Base-by-base conservation (phyloP, 2,113 vertebrate genomes). In the Actenoides hombroni region DNA sequence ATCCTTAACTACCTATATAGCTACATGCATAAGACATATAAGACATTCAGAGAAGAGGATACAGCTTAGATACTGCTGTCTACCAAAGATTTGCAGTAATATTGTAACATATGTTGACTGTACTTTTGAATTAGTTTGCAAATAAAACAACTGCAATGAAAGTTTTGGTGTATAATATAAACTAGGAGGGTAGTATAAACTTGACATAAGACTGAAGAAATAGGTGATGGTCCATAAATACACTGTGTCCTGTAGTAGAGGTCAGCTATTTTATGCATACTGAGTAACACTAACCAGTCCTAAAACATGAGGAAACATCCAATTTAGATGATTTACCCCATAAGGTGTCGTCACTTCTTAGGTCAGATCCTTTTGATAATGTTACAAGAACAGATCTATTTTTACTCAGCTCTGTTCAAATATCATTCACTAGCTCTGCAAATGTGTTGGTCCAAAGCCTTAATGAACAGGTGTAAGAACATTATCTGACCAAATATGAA, bases 401-500 rank as follows among this genome's bases (percentile, higher is more conserved):
- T 98, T 98, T 98, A 96, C 53, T 56, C 68, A 26, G 81, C 65
- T 87, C 85, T 75, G 26, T 97, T 97, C 93, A 92, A 83, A 96
- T 97, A 83, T 95, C 82, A 87, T 93, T 97, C 94, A 93, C 94
- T 95, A 91, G 82, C 95, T 97, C 93, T 95, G 84, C 91, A 92
- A 97, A 95, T 79, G 90, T 95, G 96, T 96, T 95, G 91, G 73
- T 96, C 96, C 93, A 97, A 97, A 97, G 97, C 94, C 95, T 95
- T 90, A 96, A 95, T 70, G 94, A 97, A 97, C 98, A 98, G 98
- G 97, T 98, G 98, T 96, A 79, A 92, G 94, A 81, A 93, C 53
- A 94, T 69, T 86, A 96, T 86, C 76, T 93, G 93, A 95, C 77
- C 94, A 97, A 95, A 97, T 97, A 96, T 95, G 97, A 97, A 97